Conservation (phyloP, 2,113 vertebrate genomes). For the Pterocles orientalis region DNA sequence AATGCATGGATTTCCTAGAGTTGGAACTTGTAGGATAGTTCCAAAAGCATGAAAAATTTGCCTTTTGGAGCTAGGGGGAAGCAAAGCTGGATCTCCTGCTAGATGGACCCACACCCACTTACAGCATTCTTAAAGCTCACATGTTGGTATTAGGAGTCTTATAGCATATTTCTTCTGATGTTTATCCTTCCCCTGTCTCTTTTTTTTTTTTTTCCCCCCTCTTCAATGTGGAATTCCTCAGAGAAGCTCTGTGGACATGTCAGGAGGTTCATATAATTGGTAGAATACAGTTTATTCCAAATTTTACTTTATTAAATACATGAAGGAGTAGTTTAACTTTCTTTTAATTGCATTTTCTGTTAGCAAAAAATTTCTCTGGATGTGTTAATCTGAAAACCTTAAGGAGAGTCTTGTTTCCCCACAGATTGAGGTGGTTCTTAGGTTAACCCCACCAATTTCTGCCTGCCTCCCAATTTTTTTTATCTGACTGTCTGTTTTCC, state of each 20-base stretch:
- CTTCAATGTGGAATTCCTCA: not conserved
- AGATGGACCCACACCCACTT: not conserved
- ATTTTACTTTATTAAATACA: not conserved
- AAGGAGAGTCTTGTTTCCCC: not conserved
- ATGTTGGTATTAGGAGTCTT: not conserved
- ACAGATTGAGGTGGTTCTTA: not conserved
- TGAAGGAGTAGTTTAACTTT: not conserved
- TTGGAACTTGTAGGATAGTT: not conserved
- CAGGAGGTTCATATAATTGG: not conserved
- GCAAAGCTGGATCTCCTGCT: not conserved
- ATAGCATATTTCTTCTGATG: not conserved
- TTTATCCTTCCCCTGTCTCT: not conserved
- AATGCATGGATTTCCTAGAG: not conserved
- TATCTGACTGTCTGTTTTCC: not conserved
- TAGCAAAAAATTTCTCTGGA: not conserved
- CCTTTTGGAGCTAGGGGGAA: not conserved
- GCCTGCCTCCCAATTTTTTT: fast-evolving
- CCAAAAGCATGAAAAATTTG: not conserved
- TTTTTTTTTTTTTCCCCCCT: not conserved
- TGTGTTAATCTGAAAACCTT: not conserved
- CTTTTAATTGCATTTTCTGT: not conserved
- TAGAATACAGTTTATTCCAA: not conserved
- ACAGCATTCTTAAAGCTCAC: not conserved
- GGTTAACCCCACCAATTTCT: not conserved
- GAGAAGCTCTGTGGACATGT: not conserved